phyloP scores from a whole-genome alignment of 2,888 invertebrate species.

The Conchocele bisecta region DNA sequence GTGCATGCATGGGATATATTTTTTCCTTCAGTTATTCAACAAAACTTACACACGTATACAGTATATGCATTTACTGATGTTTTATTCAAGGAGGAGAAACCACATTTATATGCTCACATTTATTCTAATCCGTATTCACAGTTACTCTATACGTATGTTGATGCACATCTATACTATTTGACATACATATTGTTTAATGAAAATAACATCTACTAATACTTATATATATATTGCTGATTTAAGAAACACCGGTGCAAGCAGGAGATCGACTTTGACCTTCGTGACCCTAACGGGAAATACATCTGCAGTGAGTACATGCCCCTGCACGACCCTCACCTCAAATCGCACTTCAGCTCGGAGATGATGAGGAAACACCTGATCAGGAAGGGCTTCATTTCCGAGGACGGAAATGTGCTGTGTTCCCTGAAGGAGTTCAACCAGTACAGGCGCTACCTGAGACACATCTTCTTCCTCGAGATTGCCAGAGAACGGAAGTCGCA shows the following conservation, averaged over 20 bases:
- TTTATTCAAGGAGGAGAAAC: too few relatives aligned
- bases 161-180: too few relatives aligned
- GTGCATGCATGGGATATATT: too few relatives aligned
- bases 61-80: too few relatives aligned
- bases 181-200: too few relatives aligned
- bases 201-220: too few relatives aligned
- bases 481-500: slow-evolving; percentile 58
- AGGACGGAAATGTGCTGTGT: slow-evolving; percentile 86
- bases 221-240: neutral
- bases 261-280: slow-evolving; percentile 74
- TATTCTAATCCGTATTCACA: too few relatives aligned
- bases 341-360: slow-evolving; percentile 60
- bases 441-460: slow-evolving; percentile 85
- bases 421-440: slow-evolving; percentile 87
- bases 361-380: slow-evolving; percentile 64
- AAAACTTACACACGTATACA: too few relatives aligned
- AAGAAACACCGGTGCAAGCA: slow-evolving; percentile 66
- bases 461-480: slow-evolving; percentile 65
- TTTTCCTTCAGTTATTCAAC: too few relatives aligned
- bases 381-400: slow-evolving; percentile 85
- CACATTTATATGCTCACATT: too few relatives aligned
- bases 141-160: too few relatives aligned
- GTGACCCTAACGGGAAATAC: slow-evolving; percentile 70
- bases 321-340: slow-evolving; percentile 77
- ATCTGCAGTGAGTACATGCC: slow-evolving; percentile 72